Evolutionary conservation across 2,888 invertebrate species (phyloP), one percentile per base, ranked within the genome.

Genomic region (Blera fallax): DNA sequence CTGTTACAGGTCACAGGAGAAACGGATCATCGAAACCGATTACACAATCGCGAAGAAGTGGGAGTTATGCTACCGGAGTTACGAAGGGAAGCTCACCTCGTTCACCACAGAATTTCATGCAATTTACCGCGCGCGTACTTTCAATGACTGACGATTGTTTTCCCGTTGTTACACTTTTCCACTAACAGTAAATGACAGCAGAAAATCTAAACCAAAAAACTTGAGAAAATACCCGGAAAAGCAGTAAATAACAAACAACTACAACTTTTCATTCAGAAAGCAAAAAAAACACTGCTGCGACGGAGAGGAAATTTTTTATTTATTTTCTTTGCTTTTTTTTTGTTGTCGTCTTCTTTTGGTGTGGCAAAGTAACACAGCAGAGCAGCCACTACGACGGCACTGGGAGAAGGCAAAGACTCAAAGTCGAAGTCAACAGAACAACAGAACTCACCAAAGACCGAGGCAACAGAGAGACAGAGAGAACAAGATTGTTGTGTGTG

Each of bases 321-420:
- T 67, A 18, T 56, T 72, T 70, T 29, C 34, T 64, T 24, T 4
- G 24, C 4, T 24, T 56, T 72, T 14, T 50, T 67, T 76, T 60
- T 58, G 11, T 45, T 81, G 37, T 58, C 43, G 65, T 77, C 10
- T 52, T 32, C 34, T 50, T 34, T 69, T 70, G 70, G 56, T 70
- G 74, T 74, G 64, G 58, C 79, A 64, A 52, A 70, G 70, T 64
- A 64, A 70, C 52, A 54, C 34, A 64, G 58, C 58, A 54, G 40
- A 64, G 58, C 74, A 74, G 50, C 64, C 69, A 84, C 84, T 58
- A 84, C 84, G 64, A 82, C 77, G 70, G 80, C 70, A 84, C 84
- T 58, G 70, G 74, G 70, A 69, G 84, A 84, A 80, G 52, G 64
- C 84, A 80, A 80, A 79, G 79, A 84, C 84, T 84, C 74, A 76